Base-by-base conservation (phyloP, 2,888 invertebrate genomes). In the Entomobrya proxima region DNA sequence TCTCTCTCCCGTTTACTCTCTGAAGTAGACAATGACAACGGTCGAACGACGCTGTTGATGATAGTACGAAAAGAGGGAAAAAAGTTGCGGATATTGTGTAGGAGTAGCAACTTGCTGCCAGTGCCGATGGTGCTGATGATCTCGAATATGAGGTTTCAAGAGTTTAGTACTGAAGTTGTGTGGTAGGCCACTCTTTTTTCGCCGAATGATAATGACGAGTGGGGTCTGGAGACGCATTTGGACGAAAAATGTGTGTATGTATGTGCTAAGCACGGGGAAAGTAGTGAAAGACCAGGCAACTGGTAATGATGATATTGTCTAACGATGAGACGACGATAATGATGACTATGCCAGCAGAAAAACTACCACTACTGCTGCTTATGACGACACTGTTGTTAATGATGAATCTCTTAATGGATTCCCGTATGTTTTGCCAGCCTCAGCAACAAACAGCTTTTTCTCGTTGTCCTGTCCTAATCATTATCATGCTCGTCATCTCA, bases 321-420 rank as follows among this genome's bases (percentile, higher is more conserved):
- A 69, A 79, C 69, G 37, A 79, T 30, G 69, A 52, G 50, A 40
- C 21, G 52, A 37, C 64, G 82, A 61, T 27, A 44, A 64, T 47
- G 21, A 13, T 40, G 69, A 40, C 18, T 21, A 76, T 15, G 32
- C 32, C 30, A 30, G 47, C 32, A 74, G 4, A 44, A 72, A 35
- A 69, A 15, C 35, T 11, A 52, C 44, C 27, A 11, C 52, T 35
- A 50, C 9, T 58, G 32, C 77, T 69, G 40, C 18, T 40, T 5
- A 30, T 78, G 44, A 79, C 35, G 35, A 67, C n/a, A 61, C 67
- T 69, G 64, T 30, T 58, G 64, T 47, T 78, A 44, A 85, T 74
- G 61, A 78, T 78, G 78, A 85, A 83, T 83, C 74, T 85, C 78
- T 69, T 85, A 85, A 85, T 85, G 84, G 84, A 58, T 85, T 84